phyloP scores from a whole-genome alignment of 2,888 invertebrate genomes.

The Aproaerema taeniolella region DNA sequence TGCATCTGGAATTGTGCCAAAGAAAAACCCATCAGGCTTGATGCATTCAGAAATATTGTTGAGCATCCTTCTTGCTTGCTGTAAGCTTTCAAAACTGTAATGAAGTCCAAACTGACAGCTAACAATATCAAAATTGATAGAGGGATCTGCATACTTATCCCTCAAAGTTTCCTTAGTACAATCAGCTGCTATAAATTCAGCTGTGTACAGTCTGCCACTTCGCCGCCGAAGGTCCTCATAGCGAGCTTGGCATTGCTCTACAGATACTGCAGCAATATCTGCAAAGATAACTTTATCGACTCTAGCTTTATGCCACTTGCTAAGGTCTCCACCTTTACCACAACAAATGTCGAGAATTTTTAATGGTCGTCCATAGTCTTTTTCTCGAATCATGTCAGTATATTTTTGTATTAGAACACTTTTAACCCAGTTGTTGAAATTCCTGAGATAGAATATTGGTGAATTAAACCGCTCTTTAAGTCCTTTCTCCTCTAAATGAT shows the following conservation, averaged over 20 bases:
- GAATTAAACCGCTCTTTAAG: constrained; percentile 89
- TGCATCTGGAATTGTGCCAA: constrained; percentile 97
- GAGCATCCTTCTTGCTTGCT: constrained; percentile 94
- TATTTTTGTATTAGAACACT: constrained; percentile 94
- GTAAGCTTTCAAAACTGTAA: constrained; percentile 94
- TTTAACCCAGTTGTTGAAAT: constrained; percentile 99
- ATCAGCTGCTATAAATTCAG: constrained; percentile 95
- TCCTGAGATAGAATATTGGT: constrained; percentile 94
- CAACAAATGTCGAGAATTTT: constrained; percentile 96
- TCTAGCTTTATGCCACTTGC: constrained; percentile 94
- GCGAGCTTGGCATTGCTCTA: constrained; percentile 92
- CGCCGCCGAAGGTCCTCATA: constrained; percentile 83
- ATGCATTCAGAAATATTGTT: constrained; percentile 94
- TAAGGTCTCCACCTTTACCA: constrained; percentile 98
- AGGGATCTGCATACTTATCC: constrained; percentile 86
- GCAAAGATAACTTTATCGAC: constrained; percentile 91
- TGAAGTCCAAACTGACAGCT: constrained; percentile 99
- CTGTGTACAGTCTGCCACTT: constrained; percentile 79
- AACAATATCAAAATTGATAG: constrained; percentile 89
- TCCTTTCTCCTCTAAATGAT: constrained; percentile 90
- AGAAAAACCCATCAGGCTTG: constrained; percentile 93
- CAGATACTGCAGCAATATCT: constrained; percentile 95
- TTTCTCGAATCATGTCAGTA: constrained; percentile 81
- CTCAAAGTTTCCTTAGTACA: constrained; percentile 90
- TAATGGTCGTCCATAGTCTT: constrained; percentile 81